Conservation (phyloP, 2,888 invertebrate species). For the Autographa pulchrina region DNA sequence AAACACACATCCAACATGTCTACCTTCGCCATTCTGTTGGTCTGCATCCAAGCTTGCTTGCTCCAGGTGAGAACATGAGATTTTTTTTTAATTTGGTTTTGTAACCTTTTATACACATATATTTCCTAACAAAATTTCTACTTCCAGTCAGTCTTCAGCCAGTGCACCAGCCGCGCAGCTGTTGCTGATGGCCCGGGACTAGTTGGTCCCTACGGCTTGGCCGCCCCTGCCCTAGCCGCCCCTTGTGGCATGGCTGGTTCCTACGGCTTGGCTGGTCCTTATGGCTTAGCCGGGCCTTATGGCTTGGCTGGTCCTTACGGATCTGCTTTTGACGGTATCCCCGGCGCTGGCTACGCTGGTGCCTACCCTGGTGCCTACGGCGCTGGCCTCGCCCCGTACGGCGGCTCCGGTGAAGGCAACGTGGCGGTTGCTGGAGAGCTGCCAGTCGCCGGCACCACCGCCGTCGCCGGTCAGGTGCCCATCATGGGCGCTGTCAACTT, state of each 20-base stretch:
- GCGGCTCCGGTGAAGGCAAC: slow-evolving; percentile 63
- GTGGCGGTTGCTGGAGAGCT: slow-evolving; percentile 64
- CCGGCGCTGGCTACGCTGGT: background rate
- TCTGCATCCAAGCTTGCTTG: slow-evolving; percentile 53
- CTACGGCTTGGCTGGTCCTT: slow-evolving; percentile 1
- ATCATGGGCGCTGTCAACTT: slow-evolving; percentile 70
- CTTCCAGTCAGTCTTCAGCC: slow-evolving; percentile 18
- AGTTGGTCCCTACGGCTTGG: slow-evolving; percentile 16
- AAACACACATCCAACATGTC: slow-evolving; percentile 36
- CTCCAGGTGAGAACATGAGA: slow-evolving; percentile 14
- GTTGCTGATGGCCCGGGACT: slow-evolving; percentile 10
- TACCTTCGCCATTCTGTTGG: slow-evolving; percentile 44
- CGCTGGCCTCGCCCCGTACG: slow-evolving; percentile 49
- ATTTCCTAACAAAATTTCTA: background rate
- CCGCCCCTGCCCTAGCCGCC: slow-evolving; percentile 16
- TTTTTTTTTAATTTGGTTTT: too few relatives aligned
- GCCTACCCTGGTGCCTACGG: slow-evolving; percentile 17
- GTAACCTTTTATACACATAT: too few relatives aligned
- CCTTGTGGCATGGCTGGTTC: slow-evolving; percentile 14
- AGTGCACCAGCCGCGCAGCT: slow-evolving; percentile 37
- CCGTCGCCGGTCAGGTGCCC: slow-evolving; percentile 51
- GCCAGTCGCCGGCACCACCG: slow-evolving; percentile 31
- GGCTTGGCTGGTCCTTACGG: slow-evolving; percentile 5
- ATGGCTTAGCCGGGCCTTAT: background rate
- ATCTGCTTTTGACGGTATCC: slow-evolving; percentile 20